These are phyloP conservation scores for Perdix hodgsoniae DNA, from an alignment of 2,797 vertebrate genomes.

Conservation along the genomic window DNA sequence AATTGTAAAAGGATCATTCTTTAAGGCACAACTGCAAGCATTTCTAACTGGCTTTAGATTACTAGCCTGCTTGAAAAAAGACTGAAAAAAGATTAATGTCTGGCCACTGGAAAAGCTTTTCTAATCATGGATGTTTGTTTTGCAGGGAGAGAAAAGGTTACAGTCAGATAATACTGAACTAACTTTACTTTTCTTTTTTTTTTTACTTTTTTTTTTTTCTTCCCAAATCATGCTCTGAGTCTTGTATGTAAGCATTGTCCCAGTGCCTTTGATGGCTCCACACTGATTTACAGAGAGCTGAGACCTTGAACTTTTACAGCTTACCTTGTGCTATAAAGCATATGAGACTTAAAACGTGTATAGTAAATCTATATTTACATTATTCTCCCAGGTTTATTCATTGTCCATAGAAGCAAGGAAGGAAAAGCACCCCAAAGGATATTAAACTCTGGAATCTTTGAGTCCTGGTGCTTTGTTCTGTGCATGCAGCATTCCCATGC, in stretches of 20 bases:
- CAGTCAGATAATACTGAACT: neutral
- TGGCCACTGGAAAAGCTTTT: neutral
- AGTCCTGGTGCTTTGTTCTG: neutral
- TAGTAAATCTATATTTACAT: constrained; percentile 29
- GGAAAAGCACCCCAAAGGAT: constrained; percentile 36
- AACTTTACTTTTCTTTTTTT: neutral
- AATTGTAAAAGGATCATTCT: neutral
- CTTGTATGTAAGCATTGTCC: neutral
- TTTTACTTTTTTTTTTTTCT: too few relatives aligned
- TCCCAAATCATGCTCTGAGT: neutral
- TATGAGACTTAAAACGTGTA: neutral
- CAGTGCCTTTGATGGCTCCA: neutral
- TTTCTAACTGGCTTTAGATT: neutral
- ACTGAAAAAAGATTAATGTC: neutral
- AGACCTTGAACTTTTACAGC: constrained; percentile 32
- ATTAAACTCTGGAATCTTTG: constrained; percentile 39
- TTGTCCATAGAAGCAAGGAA: constrained; percentile 48
- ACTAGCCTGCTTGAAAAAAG: neutral
- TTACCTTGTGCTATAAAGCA: constrained; percentile 34
- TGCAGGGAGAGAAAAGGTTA: neutral
- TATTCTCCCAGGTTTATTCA: constrained; percentile 37
- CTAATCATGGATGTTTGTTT: neutral
- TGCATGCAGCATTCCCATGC: accelerated
- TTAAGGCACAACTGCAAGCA: neutral
- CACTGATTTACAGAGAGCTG: neutral